phyloP scores from a whole-genome alignment of 2,113 vertebrate genomes.

The Varanus komodoensis region DNA sequence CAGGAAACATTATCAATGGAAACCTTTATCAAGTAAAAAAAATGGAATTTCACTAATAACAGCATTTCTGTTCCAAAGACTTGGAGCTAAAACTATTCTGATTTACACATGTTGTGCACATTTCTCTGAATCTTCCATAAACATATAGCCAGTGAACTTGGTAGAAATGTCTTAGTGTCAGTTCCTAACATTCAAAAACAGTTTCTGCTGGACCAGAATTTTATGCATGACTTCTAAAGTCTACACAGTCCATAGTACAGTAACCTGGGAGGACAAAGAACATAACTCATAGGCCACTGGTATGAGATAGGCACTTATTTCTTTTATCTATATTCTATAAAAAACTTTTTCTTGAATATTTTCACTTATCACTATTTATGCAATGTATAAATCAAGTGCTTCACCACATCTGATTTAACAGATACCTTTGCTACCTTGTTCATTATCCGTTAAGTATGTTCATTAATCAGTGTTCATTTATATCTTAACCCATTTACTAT shows the following conservation, averaged over 20 bases:
- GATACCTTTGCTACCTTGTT: constrained; percentile 41
- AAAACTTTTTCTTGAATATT: constrained; percentile 22
- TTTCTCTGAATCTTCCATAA: not conserved
- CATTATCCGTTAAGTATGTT: constrained; percentile 46
- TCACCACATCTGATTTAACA: constrained; percentile 28
- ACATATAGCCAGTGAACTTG: not conserved
- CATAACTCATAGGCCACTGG: not conserved
- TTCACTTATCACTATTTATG: constrained; percentile 3
- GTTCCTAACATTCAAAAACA: not conserved
- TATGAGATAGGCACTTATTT: constrained; percentile 17
- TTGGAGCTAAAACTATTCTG: too few relatives aligned
- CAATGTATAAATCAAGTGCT: constrained; percentile 15
- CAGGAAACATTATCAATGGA: not conserved
- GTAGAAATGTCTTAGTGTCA: not conserved
- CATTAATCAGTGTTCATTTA: constrained; percentile 41
- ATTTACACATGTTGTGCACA: not conserved
- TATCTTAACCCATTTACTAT: constrained; percentile 27
- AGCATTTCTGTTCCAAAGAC: not conserved
- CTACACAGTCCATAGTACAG: not conserved
- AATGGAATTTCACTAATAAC: not conserved
- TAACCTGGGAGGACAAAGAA: too few relatives aligned
- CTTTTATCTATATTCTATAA: not conserved
- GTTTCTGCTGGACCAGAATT: not conserved
- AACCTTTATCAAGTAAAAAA: not conserved
- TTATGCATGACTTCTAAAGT: not conserved